A percentile compares a stretch with the other conserved stretches of the same genome.
phyloP scores from a whole-genome alignment of 1,140 invertebrate genomes.

The Heliothis subflexa region DNA sequence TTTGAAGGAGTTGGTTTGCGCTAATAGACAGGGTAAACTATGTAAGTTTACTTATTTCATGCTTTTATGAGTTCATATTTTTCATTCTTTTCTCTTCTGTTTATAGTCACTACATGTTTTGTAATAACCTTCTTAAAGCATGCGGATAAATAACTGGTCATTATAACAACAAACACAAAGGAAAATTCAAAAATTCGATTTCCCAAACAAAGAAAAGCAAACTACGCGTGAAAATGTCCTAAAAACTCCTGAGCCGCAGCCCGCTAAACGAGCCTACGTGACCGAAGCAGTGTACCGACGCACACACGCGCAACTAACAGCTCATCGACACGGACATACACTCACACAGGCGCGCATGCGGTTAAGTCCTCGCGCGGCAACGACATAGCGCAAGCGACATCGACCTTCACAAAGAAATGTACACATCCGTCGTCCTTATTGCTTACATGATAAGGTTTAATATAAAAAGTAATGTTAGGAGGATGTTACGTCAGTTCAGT shows the following conservation, averaged over 20 bases:
- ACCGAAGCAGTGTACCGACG: slow-evolving; percentile 74
- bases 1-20: neutral
- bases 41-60: neutral
- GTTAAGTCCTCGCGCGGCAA: slow-evolving; percentile 61
- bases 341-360: slow-evolving; percentile 69
- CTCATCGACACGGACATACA: slow-evolving; percentile 61
- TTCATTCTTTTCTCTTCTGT: neutral
- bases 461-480: slow-evolving; percentile 52
- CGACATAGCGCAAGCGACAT: slow-evolving; percentile 63
- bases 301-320: slow-evolving; percentile 61
- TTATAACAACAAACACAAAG: neutral
- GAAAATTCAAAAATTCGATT: slow-evolving; percentile 12
- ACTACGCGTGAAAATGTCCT: slow-evolving; percentile 62
- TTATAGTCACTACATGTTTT: neutral
- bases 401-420: slow-evolving; percentile 83
- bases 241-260: slow-evolving; percentile 62
- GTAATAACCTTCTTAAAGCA: neutral
- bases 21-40: neutral
- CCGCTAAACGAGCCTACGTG: slow-evolving; percentile 79
- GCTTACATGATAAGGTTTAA: slow-evolving; percentile 45
- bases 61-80: neutral
- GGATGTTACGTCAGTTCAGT: slow-evolving; percentile 59
- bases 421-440: slow-evolving; percentile 69
- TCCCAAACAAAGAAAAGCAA: slow-evolving; percentile 57
- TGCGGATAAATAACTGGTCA: neutral